Evolutionary conservation across 2,888 invertebrate genomes (phyloP), one percentile per base, ranked within the genome.

Genomic region (Cataglyphis rosenhaueri): DNA sequence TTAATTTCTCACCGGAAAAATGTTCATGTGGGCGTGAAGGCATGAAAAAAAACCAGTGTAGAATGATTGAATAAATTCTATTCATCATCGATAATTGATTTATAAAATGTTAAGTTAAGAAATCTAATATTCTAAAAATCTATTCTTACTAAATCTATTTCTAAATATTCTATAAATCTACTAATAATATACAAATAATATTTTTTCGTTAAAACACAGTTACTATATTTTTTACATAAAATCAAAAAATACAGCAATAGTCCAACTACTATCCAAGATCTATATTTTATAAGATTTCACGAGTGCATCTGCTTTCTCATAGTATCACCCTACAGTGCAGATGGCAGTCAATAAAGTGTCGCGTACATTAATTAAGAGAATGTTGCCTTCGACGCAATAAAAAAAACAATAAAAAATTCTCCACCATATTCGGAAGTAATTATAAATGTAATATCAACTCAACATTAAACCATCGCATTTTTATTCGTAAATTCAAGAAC

Each of bases 271-370:
- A 79, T n/a, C 8, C 48, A 52, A 52, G 48, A 52, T 82, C 41
- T 79, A 70, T 83, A 88, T 84, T 87, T 91, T 91, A 86, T 85
- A 88, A 84, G 91, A 91, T 90, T 93, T 93, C 92, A 83, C 88
- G 32, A 48, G 73, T 89, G 89, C 93, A 92, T 92, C 92, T 92
- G 92, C 87, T 83, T 88, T 86, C 86, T 82, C 83, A 85, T 74
- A 86, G 75, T 76, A 82, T 86, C 84, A n/a, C 18, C 6, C 83
- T 84, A 70, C 85, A 12, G 82, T 84, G 84, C 89, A 90, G 87
- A 85, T 89, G 88, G 86, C 84, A 81, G 71, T 57, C 76, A 81
- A 3, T 35, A 44, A 25, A 41, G 8, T 44, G 9, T 55, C 25
- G n/a, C 12, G 6, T 41, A 71, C 6, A 0, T 18, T 55, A 9